Evolutionary conservation across 2,113 vertebrate species (phyloP), one percentile per base, ranked within the genome.

Genomic region (Etia nguti): DNA sequence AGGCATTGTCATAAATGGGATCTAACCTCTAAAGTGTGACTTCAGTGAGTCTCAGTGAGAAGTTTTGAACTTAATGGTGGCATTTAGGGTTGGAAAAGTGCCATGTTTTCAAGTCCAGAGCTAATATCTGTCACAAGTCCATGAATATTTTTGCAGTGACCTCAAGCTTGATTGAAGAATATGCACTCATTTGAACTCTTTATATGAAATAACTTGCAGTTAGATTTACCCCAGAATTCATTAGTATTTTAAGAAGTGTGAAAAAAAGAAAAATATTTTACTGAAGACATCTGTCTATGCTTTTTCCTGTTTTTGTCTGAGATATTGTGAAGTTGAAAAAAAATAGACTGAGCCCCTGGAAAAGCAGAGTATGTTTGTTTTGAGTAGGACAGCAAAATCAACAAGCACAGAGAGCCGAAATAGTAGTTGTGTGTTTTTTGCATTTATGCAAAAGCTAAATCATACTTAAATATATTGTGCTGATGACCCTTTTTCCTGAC

Each of bases 1-100:
- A 22, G 34, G 88, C 82, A 24, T 84, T 50, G 88, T 89, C 90
- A 75, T 92, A 86, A 93, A 95, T 50, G 81, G 85, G 86, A 31
- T 62, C 68, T 65, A 84, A 73, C 86, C 89, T 79, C 82, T 46
- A 81, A 59, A 65, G 88, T 79, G 83, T 73, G 86, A 92, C 90
- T 85, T 29, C 34, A 38, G 2, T 7, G 82, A 56, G 84, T 55
- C 79, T 86, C 85, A 2, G 43, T 62, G 70, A 57, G 86, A 59
- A 77, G 85, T 79, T n/a, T 12, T 31, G 20, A 46, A 22, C 80
- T 85, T 65, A 41, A 80, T 90, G 60, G 81, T 36, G 73, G 55
- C 77, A 34, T 79, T 34, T 62, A 11, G 31, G 1, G 48, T 54
- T 86, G 88, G 91, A 84, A 9, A 62, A 46, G 46, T 43, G 81